These are phyloP conservation scores for Megalops atlanticus DNA, from an alignment of 2,113 vertebrate genomes.

Conservation along the genomic window DNA sequence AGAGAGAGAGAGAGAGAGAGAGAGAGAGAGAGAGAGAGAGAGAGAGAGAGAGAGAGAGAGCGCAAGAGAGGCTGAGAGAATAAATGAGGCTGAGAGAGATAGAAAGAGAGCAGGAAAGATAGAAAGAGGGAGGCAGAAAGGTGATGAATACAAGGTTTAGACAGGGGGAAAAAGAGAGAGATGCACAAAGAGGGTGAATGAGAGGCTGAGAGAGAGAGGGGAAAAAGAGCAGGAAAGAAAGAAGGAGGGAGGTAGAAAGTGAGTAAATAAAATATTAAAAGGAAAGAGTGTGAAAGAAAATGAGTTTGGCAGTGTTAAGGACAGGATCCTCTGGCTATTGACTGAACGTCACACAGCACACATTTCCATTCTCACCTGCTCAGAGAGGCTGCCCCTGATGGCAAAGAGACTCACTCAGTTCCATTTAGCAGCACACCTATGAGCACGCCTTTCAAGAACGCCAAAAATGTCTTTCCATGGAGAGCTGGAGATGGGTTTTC, in stretches of 20 bases:
- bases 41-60: background rate
- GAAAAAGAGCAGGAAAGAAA: background rate
- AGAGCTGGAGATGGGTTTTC: background rate
- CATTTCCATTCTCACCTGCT: background rate
- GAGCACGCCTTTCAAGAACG: slow-evolving; percentile 1
- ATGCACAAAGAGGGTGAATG: background rate
- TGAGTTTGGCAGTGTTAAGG: too few relatives aligned
- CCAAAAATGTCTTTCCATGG: background rate
- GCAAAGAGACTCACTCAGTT: background rate
- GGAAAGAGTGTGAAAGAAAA: too few relatives aligned
- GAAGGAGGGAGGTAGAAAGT: background rate
- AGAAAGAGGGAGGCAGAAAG: background rate
- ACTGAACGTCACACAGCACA: background rate
- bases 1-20: slow-evolving; percentile 33
- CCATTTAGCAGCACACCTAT: slow-evolving; percentile 1
- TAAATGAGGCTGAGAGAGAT: slow-evolving; percentile 23
- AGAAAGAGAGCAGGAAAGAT: background rate
- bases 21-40: background rate
- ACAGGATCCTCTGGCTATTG: slow-evolving; percentile 40
- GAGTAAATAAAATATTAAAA: too few relatives aligned
- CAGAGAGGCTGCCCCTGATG: background rate
- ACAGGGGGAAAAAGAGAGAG: background rate
- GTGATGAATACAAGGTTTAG: background rate
- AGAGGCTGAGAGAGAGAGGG: background rate
- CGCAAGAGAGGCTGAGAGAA: background rate